Conservation (phyloP, 2,888 invertebrate genomes). For the Meta bourneti region DNA sequence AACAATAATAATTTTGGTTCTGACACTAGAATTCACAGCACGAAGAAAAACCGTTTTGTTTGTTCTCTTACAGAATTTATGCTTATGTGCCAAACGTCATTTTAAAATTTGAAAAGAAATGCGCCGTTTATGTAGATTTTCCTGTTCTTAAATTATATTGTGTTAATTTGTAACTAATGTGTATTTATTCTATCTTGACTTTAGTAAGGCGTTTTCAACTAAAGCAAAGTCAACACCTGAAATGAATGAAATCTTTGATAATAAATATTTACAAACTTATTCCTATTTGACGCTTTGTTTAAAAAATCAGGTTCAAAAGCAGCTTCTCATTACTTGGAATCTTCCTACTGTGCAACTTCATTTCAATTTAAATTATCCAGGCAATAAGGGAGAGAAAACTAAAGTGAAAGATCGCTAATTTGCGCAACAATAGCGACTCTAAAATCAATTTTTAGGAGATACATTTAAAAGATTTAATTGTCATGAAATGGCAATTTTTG, state of each 20-base stretch:
- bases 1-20: not conserved
- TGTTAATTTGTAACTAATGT: not conserved
- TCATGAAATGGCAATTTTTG: no score
- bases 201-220: not conserved
- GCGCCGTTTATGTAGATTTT: conserved; percentile 37
- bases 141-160: conserved; percentile 14
- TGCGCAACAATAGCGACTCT: no score
- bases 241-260: not conserved
- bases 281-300: not conserved
- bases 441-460: no score
- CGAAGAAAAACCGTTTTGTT: not conserved
- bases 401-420: no score
- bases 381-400: no score
- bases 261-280: not conserved
- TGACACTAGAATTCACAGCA: conserved; percentile 1
- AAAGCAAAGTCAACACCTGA: not conserved
- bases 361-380: no score
- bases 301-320: no score
- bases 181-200: not conserved
- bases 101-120: conserved; percentile 12
- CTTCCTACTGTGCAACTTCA: no score
- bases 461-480: no score
- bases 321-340: no score
- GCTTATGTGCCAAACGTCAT: not conserved
- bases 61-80: not conserved